phyloP scores from a whole-genome alignment of 2,888 invertebrate genomes.

The Drosophila monieri region DNA sequence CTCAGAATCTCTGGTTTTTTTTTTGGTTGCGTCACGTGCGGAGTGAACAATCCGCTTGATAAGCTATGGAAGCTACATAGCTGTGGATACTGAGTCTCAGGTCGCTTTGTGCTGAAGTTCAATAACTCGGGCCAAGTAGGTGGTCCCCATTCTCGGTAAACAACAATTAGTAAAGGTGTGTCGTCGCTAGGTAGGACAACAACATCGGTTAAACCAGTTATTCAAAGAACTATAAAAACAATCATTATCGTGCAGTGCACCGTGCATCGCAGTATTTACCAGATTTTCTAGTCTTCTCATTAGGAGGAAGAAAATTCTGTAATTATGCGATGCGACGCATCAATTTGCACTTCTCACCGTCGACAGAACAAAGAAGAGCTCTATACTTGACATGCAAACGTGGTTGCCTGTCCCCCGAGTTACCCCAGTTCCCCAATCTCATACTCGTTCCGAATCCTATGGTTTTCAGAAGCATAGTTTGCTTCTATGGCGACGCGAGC shows the following conservation, averaged over 20 bases:
- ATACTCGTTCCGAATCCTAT: not conserved
- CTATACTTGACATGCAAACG: conserved; percentile 33
- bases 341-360: conserved; percentile 22
- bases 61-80: not conserved
- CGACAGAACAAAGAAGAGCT: conserved; percentile 38
- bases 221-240: conserved; percentile 15
- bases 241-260: not conserved
- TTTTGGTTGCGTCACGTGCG: conserved; percentile 23
- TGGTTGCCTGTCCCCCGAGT: conserved; percentile 17
- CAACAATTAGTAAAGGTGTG: conserved; percentile 18
- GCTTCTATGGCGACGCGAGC: conserved; percentile 38
- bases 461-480: conserved; percentile 36
- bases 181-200: not conserved
- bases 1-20: not conserved
- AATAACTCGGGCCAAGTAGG: conserved; percentile 32
- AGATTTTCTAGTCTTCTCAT: conserved; percentile 18
- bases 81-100: conserved; percentile 6
- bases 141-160: conserved; percentile 24
- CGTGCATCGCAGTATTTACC: conserved; percentile 10
- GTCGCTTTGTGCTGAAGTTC: conserved; percentile 35
- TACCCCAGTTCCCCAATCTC: conserved; percentile 3
- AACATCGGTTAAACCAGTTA: conserved; percentile 35
- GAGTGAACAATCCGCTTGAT: conserved; percentile 17
- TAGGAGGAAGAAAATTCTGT: conserved; percentile 18
- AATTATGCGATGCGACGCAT: conserved; percentile 32